Evolutionary conservation across 2,888 invertebrate genomes (phyloP), one percentile per base, ranked within the genome.

Genomic region (Miltochrista miniata): DNA sequence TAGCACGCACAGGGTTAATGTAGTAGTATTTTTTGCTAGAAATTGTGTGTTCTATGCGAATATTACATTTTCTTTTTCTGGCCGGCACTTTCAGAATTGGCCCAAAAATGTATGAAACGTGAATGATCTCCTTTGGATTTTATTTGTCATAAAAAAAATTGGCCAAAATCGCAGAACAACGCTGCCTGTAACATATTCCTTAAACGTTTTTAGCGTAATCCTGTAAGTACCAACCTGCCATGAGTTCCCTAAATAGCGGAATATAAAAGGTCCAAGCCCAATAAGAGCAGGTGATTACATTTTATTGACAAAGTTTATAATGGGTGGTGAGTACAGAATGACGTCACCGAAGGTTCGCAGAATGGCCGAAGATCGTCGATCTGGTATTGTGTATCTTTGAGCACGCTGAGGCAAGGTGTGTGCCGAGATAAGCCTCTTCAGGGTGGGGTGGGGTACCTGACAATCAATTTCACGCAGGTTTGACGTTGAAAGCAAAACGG

Each of bases 241-340:
- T 13, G 9, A 48, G 36, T 15, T 40, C 31, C 34, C 13, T 15
- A 33, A 34, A n/a, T 14, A 36, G 34, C 15, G 18, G 31, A 46
- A 51, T 39, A 47, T 30, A 45, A 47, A 47, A 40, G 49, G 33
- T 14, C 46, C 33, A 33, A 24, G 40, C 34, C 24, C 37, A 54
- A 45, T 50, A 10, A 11, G 29, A 33, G 47, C 54, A 54, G 54
- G 54, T 54, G 54, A 46, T 41, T 50, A 31, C 49, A 45, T 47
- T 43, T 43, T 45, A 45, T 42, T 11, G 18, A 24, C 12, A 12
- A 12, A 38, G 30, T 3, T 34, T 13, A 31, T 34, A 29, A 34
- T 31, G 42, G 41, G 18, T 24, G 41, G 18, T 24, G 18, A 24
- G 41, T 14, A 15, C 9, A 15, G 34, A 34, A 12, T 13, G 12